Evolutionary conservation across 2,113 vertebrate species (phyloP), one percentile per base, ranked within the genome.

Genomic region (Malurus cyaneus): DNA sequence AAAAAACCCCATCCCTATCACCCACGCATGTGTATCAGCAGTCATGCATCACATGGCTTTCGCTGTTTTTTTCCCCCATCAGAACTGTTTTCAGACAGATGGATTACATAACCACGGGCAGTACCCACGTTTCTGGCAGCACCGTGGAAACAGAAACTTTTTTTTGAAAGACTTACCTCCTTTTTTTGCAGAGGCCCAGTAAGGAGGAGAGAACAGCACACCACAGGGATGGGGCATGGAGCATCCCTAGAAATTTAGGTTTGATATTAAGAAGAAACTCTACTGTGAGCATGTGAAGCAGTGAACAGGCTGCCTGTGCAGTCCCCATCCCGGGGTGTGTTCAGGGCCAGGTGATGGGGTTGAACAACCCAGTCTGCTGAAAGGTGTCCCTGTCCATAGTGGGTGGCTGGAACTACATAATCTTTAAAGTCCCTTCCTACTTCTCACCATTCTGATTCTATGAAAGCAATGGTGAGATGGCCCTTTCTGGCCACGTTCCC

Each of bases 201-300:
- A 42, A 28, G n/a, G 17, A 15, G 6, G 2, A 42, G 11, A 8
- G 5, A 28, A 14, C 11, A 36, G 16, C 20, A 44, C 0, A 1
- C 3, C 1, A 1, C 2, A 20, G 2, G 9, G 12, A 31, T 1
- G 2, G 4, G 5, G 4, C 18, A 32, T 2, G 11, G 7, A 39
- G n/a, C 0, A 0, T 3, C 14, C 21, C 24, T 8, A 25, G 17
- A 34, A 32, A 31, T 31, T 21, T 6, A 60, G 11, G 21, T 17
- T 7, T 28, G 14, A 18, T 29, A 9, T 29, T 8, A 7, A 24
- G 2, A 26, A 36, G 13, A 21, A 76, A 61, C 20, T 29, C 18
- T 14, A n/a, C 14, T 39, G 29, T 6, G 16, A 12, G 11, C 8
- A 6, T 0, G 0, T 18, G 24, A n/a, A 29, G 39, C 16, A 20